A percentile compares a stretch with the other conserved stretches of the same genome.
phyloP scores from a whole-genome alignment of 2,797 vertebrate genomes.

The Pygocentrus nattereri region DNA sequence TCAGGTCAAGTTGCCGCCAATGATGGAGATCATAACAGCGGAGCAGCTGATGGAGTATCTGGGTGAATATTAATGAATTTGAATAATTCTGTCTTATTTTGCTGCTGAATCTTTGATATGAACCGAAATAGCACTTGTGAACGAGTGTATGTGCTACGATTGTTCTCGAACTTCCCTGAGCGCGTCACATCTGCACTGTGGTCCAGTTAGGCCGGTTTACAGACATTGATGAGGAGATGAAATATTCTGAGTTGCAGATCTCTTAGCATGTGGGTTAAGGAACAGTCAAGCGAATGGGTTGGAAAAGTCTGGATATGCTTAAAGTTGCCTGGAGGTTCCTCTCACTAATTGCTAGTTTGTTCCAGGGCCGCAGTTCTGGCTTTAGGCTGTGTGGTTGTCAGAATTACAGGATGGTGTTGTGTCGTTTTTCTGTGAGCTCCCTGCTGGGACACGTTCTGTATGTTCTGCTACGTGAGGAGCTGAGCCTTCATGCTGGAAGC shows the following conservation, averaged over 20 bases:
- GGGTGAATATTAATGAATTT: slow-evolving; percentile 82
- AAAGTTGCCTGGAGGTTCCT: slow-evolving; percentile 33
- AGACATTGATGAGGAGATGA: background rate
- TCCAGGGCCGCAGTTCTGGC: slow-evolving; percentile 36
- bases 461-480: background rate
- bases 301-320: slow-evolving; percentile 22
- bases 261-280: background rate
- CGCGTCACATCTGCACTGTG: too few relatives aligned
- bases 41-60: slow-evolving; percentile 99
- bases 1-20: slow-evolving; percentile 97
- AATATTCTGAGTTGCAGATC: background rate
- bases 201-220: background rate
- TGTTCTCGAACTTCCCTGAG: too few relatives aligned
- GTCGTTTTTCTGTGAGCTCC: slow-evolving; percentile 8
- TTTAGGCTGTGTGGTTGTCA: slow-evolving; percentile 22
- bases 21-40: slow-evolving; percentile 99
- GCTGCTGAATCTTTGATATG: too few relatives aligned
- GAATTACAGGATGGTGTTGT: slow-evolving; percentile 46
- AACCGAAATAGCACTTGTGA: too few relatives aligned
- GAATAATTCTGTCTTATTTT: too few relatives aligned
- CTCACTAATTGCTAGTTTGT: slow-evolving; percentile 57
- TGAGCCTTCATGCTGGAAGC: too few relatives aligned
- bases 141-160: too few relatives aligned
- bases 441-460: background rate
- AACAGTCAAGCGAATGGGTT: background rate